Percentiles rank a stretch among this genome's conserved stretches.
Conservation (phyloP, 2,113 vertebrate species). For the Fulica atra region DNA sequence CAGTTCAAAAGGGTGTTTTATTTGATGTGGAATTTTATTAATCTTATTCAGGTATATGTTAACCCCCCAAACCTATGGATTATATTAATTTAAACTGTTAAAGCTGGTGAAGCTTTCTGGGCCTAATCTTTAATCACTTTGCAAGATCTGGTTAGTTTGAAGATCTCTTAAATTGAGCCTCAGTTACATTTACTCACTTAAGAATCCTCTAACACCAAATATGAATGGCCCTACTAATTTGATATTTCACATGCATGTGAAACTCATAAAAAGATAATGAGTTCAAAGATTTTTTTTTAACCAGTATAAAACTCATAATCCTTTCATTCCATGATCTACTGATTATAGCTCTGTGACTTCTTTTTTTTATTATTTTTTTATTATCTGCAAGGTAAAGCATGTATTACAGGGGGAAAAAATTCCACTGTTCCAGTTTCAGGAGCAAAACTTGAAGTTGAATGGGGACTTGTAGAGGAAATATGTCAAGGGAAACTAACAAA, state of each 20-base stretch:
- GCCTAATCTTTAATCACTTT: neutral
- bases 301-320: neutral
- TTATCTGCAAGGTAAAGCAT: neutral
- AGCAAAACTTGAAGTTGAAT: slow-evolving; percentile 29
- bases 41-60: neutral
- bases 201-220: neutral
- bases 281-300: neutral
- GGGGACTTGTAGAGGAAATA: neutral
- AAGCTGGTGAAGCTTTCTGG: neutral
- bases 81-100: neutral
- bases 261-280: slow-evolving; percentile 22
- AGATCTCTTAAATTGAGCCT: neutral
- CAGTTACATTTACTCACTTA: neutral
- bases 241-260: neutral
- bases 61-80: accelerated
- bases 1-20: neutral
- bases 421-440: neutral
- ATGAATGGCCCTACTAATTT: neutral
- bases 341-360: neutral
- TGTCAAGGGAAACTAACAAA: neutral
- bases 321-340: slow-evolving; percentile 20
- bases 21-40: neutral
- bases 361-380: neutral
- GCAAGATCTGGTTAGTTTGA: neutral
- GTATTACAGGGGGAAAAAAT: neutral